Evolutionary conservation across 2,113 vertebrate genomes (phyloP).

Genomic region (Carlito syrichta): DNA sequence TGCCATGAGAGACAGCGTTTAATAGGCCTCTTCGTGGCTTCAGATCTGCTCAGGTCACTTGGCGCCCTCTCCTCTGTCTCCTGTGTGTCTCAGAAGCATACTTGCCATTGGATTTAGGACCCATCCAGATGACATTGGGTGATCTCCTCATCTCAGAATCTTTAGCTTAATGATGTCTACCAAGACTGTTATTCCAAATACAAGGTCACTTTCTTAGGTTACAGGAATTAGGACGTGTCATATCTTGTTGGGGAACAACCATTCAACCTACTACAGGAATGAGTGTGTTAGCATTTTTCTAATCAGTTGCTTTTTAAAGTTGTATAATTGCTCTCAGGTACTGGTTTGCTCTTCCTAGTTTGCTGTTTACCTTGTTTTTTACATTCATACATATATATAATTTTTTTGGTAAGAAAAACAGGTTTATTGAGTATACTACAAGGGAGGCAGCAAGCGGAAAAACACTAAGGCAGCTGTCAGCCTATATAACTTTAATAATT

Average conservation of each 20-base stretch:
- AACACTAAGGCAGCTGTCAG: too few relatives aligned
- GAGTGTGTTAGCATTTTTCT: neutral
- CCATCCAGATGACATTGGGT: fast-evolving
- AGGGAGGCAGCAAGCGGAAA: too few relatives aligned
- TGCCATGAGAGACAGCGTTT: too few relatives aligned
- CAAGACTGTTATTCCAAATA: neutral
- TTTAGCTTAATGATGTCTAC: neutral
- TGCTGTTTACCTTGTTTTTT: neutral
- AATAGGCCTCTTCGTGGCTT: too few relatives aligned
- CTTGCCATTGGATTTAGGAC: neutral
- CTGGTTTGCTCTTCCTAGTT: neutral
- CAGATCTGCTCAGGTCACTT: too few relatives aligned
- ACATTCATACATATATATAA: neutral
- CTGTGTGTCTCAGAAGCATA: neutral
- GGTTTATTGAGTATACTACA: too few relatives aligned
- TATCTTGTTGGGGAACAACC: neutral
- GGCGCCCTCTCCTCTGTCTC: neutral
- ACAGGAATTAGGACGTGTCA: neutral
- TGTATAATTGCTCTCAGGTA: neutral
- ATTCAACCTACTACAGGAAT: neutral
- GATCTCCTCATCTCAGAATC: neutral
- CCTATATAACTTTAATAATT: too few relatives aligned
- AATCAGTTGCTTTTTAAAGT: neutral
- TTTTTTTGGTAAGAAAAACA: too few relatives aligned
- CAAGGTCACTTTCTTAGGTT: neutral